Evolutionary conservation across 1,140 invertebrate species (phyloP), one percentile per base, ranked within the genome.

Genomic region (Tetranychus cinnabarinus): DNA sequence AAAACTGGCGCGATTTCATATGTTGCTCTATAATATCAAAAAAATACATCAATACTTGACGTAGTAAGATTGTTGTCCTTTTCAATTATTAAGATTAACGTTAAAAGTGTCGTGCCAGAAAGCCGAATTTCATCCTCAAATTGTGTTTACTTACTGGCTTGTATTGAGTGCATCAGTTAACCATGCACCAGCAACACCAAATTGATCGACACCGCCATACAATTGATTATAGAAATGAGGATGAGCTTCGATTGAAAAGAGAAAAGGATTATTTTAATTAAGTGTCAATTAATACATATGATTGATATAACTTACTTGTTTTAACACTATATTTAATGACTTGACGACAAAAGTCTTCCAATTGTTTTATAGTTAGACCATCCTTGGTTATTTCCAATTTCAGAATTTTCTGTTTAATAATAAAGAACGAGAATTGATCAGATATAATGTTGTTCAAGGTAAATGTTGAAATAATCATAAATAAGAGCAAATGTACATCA

Each of bases 1-100:
- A 97, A 98, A 6, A 97, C 92, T 0, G 95, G 93, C 0, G 92
- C 88, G 56, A 97, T 96, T 75, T 98, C 95, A 71, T 97, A 98
- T 2, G 93, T 97, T 74, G 97, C 63, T 55, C 64, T 67, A 35
- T 36, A 62, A 59, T 33, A 3, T 12, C 12, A 33, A 23, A 23
- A 23, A 23, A 23, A 23, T 23, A 23, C 46, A 10, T 47, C n/a
- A n/a, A 10, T 47, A 10, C 8, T 12, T 47, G 10, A n/a, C 46
- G n/a, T 12, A 47, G 46, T 47, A 47, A 47, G n/a, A 47, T 23
- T 23, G 23, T 23, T 23, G 23, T 23, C 23, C 23, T 23, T 23
- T 23, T 23, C 23, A 23, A 23, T 23, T 23, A 23, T 23, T 23
- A 23, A 23, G 23, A 23, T 23, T 23, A 23, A 23, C 23, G 23